Evolutionary conservation across 2,797 vertebrate genomes (phyloP).

Genomic region (Tadarida brasiliensis): DNA sequence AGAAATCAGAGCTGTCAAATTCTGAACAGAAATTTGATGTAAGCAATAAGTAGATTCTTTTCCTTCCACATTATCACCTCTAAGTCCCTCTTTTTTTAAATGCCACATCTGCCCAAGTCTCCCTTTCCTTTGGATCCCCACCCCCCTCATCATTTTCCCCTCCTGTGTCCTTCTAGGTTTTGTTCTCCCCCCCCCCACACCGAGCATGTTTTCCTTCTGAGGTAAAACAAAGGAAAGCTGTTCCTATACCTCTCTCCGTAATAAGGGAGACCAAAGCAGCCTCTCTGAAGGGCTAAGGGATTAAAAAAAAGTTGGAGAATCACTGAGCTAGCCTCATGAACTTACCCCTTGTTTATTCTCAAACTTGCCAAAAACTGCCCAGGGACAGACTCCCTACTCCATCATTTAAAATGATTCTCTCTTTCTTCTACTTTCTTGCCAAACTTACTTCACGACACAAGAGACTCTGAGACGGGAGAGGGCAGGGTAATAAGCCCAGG

Average conservation of each 20-base stretch:
- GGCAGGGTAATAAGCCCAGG: conserved; percentile 23
- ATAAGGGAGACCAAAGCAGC: not conserved
- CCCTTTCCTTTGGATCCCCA: not conserved
- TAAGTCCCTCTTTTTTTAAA: not conserved
- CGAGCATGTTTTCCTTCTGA: not conserved
- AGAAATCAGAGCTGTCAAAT: conserved; percentile 19
- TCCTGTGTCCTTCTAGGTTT: not conserved
- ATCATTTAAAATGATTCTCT: conserved; percentile 33
- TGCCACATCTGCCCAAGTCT: not conserved
- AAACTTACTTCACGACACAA: conserved; percentile 54
- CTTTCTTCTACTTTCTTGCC: conserved; percentile 56
- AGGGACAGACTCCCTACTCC: conserved; percentile 61
- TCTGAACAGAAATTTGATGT: conserved; percentile 22
- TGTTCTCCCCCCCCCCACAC: not conserved
- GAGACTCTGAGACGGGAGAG: conserved; percentile 54
- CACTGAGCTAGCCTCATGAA: conserved; percentile 47
- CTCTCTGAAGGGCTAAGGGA: not conserved
- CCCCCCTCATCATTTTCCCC: not conserved
- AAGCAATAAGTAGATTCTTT: conserved; percentile 35
- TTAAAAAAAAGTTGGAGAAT: not conserved
- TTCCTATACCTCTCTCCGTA: not conserved
- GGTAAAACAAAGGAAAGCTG: conserved; percentile 49
- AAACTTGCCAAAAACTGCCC: conserved; percentile 57
- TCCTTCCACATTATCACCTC: not conserved
- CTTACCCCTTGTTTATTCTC: conserved; percentile 43